These are phyloP conservation scores for Nothocercus nigrocapillus DNA, from an alignment of 2,113 vertebrate genomes.

Conservation along the genomic window DNA sequence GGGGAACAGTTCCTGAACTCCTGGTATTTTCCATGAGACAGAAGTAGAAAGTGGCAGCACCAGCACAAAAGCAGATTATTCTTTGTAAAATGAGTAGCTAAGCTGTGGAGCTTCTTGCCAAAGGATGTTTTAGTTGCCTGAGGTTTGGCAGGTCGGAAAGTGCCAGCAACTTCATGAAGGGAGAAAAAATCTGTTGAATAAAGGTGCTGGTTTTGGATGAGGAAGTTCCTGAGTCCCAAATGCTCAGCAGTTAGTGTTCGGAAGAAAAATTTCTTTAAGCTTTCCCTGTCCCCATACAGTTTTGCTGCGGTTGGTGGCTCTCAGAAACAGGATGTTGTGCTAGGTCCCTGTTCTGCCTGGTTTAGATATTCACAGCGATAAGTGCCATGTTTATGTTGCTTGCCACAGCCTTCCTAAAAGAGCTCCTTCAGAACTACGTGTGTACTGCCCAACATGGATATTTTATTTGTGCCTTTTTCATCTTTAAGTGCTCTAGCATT, in stretches of 20 bases:
- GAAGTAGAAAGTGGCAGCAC: too few relatives aligned
- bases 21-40: too few relatives aligned
- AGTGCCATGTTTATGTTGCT: background rate
- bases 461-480: background rate
- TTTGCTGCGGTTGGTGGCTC: background rate
- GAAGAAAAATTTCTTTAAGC: background rate
- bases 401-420: background rate
- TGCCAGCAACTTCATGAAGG: too few relatives aligned
- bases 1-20: too few relatives aligned
- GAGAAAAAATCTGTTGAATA: too few relatives aligned
- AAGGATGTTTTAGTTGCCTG: too few relatives aligned
- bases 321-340: background rate
- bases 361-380: background rate
- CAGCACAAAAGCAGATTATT: too few relatives aligned
- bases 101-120: too few relatives aligned
- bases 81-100: too few relatives aligned
- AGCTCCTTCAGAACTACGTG: background rate
- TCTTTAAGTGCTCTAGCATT: background rate
- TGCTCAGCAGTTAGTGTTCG: too few relatives aligned
- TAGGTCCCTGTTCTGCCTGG: background rate
- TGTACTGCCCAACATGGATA: fast-evolving
- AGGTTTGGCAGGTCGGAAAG: too few relatives aligned
- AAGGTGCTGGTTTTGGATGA: background rate
- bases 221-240: background rate
- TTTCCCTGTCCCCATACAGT: background rate